A percentile compares a stretch with the other conserved stretches of the same genome.
Conservation (phyloP, 1,140 invertebrate species). For the Rhizoglyphus robini region DNA sequence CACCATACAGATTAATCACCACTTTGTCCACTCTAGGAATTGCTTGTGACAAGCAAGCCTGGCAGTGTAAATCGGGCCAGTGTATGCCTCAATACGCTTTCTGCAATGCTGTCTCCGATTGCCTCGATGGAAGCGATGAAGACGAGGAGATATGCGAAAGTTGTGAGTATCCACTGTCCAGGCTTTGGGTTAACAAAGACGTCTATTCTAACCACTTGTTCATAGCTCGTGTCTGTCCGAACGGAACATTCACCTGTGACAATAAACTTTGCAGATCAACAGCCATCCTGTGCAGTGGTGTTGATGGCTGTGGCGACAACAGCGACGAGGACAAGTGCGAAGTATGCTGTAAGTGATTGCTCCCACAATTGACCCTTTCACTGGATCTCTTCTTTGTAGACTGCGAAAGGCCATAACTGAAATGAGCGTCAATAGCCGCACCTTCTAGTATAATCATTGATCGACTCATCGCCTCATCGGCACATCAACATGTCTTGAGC, state of each 20-base stretch:
- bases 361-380: neutral
- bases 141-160: constrained; percentile 50
- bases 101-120: constrained; percentile 72
- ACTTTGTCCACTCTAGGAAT: constrained; percentile 21
- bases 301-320: constrained; percentile 75
- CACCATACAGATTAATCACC: constrained; percentile 10
- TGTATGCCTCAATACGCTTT: constrained; percentile 66
- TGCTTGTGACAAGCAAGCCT: constrained; percentile 35
- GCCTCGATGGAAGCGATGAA: constrained; percentile 64
- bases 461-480: too few relatives aligned
- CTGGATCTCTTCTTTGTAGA: neutral
- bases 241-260: constrained; percentile 42
- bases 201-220: too few relatives aligned
- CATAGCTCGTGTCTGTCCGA: constrained; percentile 19
- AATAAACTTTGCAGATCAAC: constrained; percentile 73
- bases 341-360: constrained; percentile 61
- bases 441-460: too few relatives aligned
- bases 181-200: too few relatives aligned
- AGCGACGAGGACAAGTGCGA: constrained; percentile 63
- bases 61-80: constrained; percentile 62
- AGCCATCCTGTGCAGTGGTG: constrained; percentile 67
- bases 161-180: constrained; percentile 28
- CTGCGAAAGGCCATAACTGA: constrained; percentile 8
- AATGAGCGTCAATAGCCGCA: too few relatives aligned
- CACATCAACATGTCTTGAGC: too few relatives aligned